Evolutionary conservation across 2,113 vertebrate genomes (phyloP), one percentile per base, ranked within the genome.

Genomic region (Nothobranchius furzeri): DNA sequence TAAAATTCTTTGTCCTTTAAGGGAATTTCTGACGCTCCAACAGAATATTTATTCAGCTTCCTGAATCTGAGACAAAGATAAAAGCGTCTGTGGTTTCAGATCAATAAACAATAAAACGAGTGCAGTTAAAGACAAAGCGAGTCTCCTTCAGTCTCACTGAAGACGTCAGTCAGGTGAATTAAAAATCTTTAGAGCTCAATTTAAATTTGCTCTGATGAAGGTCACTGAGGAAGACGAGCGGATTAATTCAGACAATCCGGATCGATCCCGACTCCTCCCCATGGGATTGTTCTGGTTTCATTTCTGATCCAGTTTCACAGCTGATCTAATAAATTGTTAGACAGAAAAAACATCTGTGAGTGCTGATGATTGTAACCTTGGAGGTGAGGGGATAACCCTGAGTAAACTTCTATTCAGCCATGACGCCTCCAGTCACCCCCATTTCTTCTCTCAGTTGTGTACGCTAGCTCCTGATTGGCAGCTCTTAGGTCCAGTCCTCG

Each of bases 181-280:
- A 56, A 64, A 82, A 82, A 78, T 78, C 68, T 70, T 59, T 81
- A 61, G 6, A 42, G 51, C 49, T 80, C 53, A 64, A 52, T 80
- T 74, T 76, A 58, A 63, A 74, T 84, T 84, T 74, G 63, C 53
- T 2, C 68, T 70, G 78, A 84, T 73, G 76, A 80, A 82, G 83
- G 86, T 80, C 78, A 51, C 73, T 64, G 67, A 58, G 36, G 40
- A 45, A 56, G 50, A 62, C 25, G 30, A 68, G 70, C 50, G n/a
- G 69, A 69, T 35, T 54, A 49, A 70, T 76, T 75, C n/a, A 7
- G 49, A 55, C 51, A 53, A 85, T 68, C n/a, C 58, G 73, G 61
- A 82, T 69, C 24, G 74, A 82, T 82, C 61, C 43, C 3, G 51
- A 64, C 54, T 11, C 47, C 67, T 4, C 7, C 20, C 30, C 30